Evolutionary conservation across 2,888 invertebrate species (phyloP), one percentile per base, ranked within the genome.

Genomic region (Esperia sulphurella): DNA sequence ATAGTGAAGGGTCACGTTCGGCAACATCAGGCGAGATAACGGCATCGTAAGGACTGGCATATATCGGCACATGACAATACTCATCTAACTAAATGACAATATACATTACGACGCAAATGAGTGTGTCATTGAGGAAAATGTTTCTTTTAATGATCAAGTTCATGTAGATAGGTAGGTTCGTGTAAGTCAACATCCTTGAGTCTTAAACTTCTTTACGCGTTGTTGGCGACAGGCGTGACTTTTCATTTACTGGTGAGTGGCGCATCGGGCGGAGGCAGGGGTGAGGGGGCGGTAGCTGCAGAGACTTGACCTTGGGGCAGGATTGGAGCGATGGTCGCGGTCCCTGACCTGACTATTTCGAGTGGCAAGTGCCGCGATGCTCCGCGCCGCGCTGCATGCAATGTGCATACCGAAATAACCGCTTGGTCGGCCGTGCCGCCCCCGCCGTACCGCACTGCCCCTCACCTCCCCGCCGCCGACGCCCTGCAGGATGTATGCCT

Each of bases 351-450:
- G 87, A 84, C 88, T 88, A 87, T 88, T 88, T 88, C 85, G 78
- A 88, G 88, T 88, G 83, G 89, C 88, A 86, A 88, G 88, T 88
- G 88, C 84, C 83, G 68, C 65, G 70, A 61, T 58, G 63, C 66
- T 62, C 62, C 70, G 71, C 66, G 63, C 62, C 70, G 71, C 75
- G 79, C 83, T 75, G 84, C 84, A 79, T 86, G 86, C 88, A 89
- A 88, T 89, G 87, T 87, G 89, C 88, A 87, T 89, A 88, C 89
- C 85, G 86, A 88, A 89, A 89, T 89, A 89, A 85, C 84, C 79
- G 79, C 79, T 76, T 69, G 73, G 76, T 64, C 68, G 68, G 60
- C 62, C 72, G 72, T 73, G 71, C 74, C 77, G 70, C 77, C 71
- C 71, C 68, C 58, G 69, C 52, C 61, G n/a, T 52, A 45, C 63